These are phyloP conservation scores for Lottia gigantea DNA, from an alignment of 2,888 invertebrate species.

Conservation along the genomic window DNA sequence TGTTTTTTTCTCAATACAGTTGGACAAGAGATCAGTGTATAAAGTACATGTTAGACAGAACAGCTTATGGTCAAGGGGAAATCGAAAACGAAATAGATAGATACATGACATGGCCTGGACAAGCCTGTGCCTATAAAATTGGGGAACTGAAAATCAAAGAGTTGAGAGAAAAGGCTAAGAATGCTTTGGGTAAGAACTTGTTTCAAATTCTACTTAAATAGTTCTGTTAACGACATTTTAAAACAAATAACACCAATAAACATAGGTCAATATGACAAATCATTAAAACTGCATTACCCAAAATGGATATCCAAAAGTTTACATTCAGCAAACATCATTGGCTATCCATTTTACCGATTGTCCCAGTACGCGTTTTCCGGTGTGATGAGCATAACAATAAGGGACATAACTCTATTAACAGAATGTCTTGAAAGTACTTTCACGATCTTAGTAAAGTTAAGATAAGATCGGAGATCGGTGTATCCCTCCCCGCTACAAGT, in stretches of 20 bases:
- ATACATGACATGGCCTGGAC: conserved; percentile 66
- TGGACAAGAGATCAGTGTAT: conserved; percentile 59
- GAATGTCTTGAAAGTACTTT: neutral
- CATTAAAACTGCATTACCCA: no score
- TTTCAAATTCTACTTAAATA: no score
- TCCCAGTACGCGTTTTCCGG: no score
- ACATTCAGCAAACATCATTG: no score
- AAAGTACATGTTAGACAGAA: conserved; percentile 54
- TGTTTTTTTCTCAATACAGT: conserved; percentile 32
- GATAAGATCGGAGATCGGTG: neutral
- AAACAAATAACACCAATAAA: no score
- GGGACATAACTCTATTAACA: no score
- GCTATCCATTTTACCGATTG: no score
- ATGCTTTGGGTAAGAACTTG: conserved; percentile 48
- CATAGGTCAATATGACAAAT: no score
- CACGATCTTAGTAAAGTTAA: neutral
- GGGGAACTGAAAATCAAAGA: conserved; percentile 59
- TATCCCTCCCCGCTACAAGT: neutral
- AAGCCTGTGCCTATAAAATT: conserved; percentile 63
- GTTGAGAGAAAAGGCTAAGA: conserved; percentile 54
- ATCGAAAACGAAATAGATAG: conserved; percentile 58
- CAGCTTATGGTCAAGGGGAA: conserved; percentile 31
- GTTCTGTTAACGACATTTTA: no score
- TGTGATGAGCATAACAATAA: no score
- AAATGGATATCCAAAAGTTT: no score